These are phyloP conservation scores for Eupeodes luniger DNA, from an alignment of 2,888 invertebrate species.

Conservation along the genomic window DNA sequence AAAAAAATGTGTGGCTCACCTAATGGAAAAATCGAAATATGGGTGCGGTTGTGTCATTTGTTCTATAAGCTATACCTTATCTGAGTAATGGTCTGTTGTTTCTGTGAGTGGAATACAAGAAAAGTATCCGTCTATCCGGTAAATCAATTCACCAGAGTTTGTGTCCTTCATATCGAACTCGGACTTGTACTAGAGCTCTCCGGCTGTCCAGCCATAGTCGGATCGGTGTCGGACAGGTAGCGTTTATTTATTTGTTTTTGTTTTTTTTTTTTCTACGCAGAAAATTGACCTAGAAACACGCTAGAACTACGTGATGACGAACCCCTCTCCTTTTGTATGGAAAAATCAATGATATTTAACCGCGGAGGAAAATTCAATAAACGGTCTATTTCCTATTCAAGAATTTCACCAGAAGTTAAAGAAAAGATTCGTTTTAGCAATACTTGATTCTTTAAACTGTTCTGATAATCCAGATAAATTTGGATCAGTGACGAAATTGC, in stretches of 20 bases:
- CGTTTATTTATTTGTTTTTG: constrained; percentile 19
- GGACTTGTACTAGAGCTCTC: neutral
- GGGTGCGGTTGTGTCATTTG: constrained; percentile 62
- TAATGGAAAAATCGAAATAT: constrained; percentile 73
- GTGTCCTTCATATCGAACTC: constrained; percentile 33
- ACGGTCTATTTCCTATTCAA: neutral
- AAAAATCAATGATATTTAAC: constrained; percentile 25
- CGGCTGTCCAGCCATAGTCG: neutral
- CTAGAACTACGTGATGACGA: constrained; percentile 30
- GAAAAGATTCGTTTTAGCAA: neutral
- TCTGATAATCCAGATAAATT: no score
- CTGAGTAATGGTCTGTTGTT: constrained; percentile 12
- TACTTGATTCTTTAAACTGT: no score
- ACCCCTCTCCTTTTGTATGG: neutral
- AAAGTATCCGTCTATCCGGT: constrained; percentile 36
- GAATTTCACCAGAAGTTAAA: neutral
- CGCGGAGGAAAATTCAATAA: constrained; percentile 12
- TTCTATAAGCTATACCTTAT: constrained; percentile 1
- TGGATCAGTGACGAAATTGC: no score
- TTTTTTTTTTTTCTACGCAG: constrained; percentile 25
- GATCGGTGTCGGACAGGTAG: constrained; percentile 39
- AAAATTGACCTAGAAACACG: constrained; percentile 69
- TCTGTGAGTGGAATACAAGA: constrained; percentile 6
- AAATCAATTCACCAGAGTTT: constrained; percentile 29
- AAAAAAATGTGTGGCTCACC: constrained; percentile 39